Conservation (phyloP, 2,888 invertebrate species). For the Ophion ellenae region DNA sequence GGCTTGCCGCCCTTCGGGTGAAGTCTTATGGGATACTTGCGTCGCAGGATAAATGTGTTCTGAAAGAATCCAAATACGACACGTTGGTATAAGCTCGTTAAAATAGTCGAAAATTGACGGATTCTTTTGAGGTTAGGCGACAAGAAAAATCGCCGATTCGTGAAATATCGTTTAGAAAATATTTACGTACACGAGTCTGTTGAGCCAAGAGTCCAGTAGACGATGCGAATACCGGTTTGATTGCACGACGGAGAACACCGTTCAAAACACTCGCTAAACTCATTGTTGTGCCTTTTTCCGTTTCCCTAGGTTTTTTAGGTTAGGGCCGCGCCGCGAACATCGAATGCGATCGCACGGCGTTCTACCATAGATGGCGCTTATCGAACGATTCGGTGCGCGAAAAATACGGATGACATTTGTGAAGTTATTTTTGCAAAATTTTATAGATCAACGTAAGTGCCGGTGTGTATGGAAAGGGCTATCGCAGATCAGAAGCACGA, state of each 20-base stretch:
- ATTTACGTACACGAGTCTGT: constrained; percentile 71
- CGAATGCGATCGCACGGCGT: background rate
- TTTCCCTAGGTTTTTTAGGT: background rate
- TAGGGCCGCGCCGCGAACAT: background rate
- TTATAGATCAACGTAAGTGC: background rate
- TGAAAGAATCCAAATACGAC: constrained; percentile 81
- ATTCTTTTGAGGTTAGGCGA: constrained; percentile 39
- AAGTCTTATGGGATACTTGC: constrained; percentile 86
- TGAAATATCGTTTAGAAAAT: background rate
- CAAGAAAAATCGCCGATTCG: constrained; percentile 10
- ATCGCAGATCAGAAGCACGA: background rate
- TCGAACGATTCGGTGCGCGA: background rate
- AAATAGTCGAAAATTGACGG: background rate
- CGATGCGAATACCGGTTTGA: constrained; percentile 50
- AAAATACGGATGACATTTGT: background rate
- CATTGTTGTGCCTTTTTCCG: constrained; percentile 49
- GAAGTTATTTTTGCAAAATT: background rate
- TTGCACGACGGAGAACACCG: constrained; percentile 47
- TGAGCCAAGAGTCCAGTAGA: constrained; percentile 65
- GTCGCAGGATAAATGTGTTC: constrained; percentile 91
- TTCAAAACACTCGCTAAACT: constrained; percentile 51
- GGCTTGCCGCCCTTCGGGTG: constrained; percentile 86
- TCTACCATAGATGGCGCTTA: background rate
- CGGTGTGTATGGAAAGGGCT: background rate
- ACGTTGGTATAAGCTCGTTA: background rate